Evolutionary conservation across 2,888 invertebrate genomes (phyloP).

Genomic region (Melipona bicolor): DNA sequence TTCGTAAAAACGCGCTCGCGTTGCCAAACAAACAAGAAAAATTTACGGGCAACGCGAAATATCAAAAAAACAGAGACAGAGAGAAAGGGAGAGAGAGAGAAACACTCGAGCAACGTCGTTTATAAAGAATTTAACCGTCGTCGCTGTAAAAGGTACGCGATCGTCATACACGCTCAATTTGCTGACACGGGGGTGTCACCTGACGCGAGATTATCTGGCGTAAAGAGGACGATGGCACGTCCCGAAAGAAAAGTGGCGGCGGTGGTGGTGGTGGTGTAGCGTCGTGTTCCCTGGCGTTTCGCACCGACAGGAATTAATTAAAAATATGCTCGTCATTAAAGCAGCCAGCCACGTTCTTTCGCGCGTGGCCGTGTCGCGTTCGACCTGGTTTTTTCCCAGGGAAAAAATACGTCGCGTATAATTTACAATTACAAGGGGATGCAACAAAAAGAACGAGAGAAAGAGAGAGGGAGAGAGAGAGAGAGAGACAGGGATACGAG

Average conservation of each 20-base stretch:
- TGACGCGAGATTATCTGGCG: background rate
- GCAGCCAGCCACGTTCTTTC: slow-evolving; percentile 5
- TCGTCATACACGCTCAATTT: background rate
- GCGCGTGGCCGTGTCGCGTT: background rate
- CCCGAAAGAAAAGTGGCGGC: slow-evolving; percentile 4
- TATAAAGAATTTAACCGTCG: background rate
- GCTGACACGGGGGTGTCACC: background rate
- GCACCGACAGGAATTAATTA: slow-evolving; percentile 23
- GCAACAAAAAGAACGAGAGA: no score
- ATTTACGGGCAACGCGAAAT: background rate
- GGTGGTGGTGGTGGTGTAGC: background rate
- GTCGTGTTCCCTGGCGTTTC: background rate
- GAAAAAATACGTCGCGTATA: slow-evolving; percentile 20
- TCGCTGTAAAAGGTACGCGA: background rate
- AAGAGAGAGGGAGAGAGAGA: background rate
- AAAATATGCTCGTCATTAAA: slow-evolving; percentile 38
- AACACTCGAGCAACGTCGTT: background rate
- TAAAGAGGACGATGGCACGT: background rate
- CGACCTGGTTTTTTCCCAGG: slow-evolving; percentile 7
- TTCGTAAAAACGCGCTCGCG: background rate
- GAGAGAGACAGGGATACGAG: background rate
- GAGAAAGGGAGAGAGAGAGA: no score
- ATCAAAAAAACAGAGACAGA: background rate
- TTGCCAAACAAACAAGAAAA: background rate
- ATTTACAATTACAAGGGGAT: slow-evolving; percentile 35